Evolutionary conservation across 2,888 invertebrate species (phyloP).

Genomic region (Copidosoma aretas): DNA sequence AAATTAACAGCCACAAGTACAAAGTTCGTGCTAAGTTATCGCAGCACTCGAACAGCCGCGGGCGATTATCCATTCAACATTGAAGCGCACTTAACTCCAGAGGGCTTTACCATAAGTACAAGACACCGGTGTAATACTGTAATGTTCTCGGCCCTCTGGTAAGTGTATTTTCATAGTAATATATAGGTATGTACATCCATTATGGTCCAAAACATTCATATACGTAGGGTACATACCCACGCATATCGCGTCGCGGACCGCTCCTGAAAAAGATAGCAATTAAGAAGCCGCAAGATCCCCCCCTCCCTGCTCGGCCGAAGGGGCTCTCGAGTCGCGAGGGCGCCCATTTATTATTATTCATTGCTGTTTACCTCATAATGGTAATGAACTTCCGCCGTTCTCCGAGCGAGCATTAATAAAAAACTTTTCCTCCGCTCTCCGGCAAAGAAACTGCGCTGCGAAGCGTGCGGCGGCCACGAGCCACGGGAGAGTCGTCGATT

Average conservation of each 20-base stretch:
- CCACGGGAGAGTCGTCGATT: neutral
- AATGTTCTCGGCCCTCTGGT: no score
- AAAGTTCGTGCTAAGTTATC: no score
- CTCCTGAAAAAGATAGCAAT: neutral
- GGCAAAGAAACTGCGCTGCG: neutral
- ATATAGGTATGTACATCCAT: no score
- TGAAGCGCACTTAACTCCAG: no score
- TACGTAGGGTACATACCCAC: neutral
- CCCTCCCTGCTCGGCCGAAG: no score
- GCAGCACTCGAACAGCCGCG: no score
- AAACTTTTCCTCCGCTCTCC: slow-evolving; percentile 6
- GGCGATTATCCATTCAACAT: no score
- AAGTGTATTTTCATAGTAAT: no score
- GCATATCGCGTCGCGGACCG: no score
- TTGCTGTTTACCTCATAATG: slow-evolving; percentile 30
- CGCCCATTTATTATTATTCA: slow-evolving; percentile 32
- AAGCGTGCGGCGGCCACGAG: neutral
- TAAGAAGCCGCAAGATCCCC: neutral
- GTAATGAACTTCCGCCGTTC: slow-evolving; percentile 24
- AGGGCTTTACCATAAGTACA: no score
- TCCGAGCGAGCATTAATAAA: slow-evolving; percentile 18
- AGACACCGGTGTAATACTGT: no score
- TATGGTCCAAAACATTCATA: neutral
- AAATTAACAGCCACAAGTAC: no score
- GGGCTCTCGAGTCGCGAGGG: neutral